Conservation (phyloP, 2,888 invertebrate genomes). For the Mythimna loreyi region DNA sequence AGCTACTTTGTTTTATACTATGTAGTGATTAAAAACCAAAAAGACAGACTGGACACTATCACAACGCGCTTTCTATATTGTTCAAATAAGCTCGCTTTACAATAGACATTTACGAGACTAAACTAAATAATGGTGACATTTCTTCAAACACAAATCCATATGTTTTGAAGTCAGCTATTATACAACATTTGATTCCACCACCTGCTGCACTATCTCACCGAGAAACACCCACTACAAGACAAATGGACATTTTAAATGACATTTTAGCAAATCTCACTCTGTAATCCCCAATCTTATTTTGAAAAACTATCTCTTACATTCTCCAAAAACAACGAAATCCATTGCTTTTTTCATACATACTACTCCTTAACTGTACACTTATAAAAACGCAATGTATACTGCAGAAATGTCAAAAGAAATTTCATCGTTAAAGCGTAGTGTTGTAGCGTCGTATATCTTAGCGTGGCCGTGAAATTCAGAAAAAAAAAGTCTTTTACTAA, state of each 20-base stretch:
- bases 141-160: conserved; percentile 10
- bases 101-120: conserved; percentile 37
- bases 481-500: conserved; percentile 28
- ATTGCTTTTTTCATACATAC: neutral
- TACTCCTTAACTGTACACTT: accelerated
- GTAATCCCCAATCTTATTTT: neutral
- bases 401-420: conserved; percentile 11
- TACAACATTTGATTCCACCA: conserved; percentile 8
- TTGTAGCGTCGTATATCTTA: conserved; percentile 23
- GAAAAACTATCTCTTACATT: neutral
- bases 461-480: conserved; percentile 48
- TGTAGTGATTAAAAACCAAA: neutral
- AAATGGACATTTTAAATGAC: conserved; percentile 25
- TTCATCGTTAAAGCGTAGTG: conserved; percentile 7
- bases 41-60: conserved; percentile 22
- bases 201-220: conserved; percentile 39
- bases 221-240: conserved; percentile 33
- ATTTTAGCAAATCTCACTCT: conserved; percentile 15
- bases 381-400: conserved; percentile 7
- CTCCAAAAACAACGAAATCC: neutral
- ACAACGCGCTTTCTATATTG: neutral
- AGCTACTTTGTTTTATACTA: too few relatives aligned
- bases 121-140: conserved; percentile 36
- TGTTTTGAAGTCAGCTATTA: conserved; percentile 32
- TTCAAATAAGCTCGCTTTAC: neutral